Evolutionary conservation across 2,797 vertebrate genomes (phyloP).

Genomic region (Setipinna tenuifilis): DNA sequence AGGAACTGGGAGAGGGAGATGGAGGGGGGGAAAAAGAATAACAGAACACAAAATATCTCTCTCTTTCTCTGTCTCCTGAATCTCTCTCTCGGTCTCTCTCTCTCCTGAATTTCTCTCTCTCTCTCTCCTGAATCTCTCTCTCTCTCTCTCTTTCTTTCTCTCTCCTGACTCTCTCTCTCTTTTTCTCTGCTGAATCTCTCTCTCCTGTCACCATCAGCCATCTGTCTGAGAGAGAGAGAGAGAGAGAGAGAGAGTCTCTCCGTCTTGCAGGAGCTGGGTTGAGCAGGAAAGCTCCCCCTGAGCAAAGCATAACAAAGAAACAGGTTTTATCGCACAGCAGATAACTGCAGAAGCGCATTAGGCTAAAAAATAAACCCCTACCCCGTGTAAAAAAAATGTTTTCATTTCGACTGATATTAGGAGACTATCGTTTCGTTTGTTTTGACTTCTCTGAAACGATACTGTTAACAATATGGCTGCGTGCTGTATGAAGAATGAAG

Average conservation of each 20-base stretch:
- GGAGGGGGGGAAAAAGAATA: neutral
- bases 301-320: neutral
- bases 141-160: no score
- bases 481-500: neutral
- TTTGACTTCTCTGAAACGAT: neutral
- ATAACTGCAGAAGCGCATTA: neutral
- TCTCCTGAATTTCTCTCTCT: no score
- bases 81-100: neutral
- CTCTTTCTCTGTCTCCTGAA: no score
- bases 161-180: no score
- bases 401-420: neutral
- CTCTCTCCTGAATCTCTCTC: neutral
- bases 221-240: neutral
- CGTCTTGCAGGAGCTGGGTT: neutral
- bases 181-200: neutral
- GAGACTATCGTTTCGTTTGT: neutral
- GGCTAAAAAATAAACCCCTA: neutral
- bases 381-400: neutral
- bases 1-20: slow-evolving; percentile 21
- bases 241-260: neutral
- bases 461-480: neutral
- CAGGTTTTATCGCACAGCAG: neutral
- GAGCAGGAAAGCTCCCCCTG: neutral
- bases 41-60: slow-evolving; percentile 18
- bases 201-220: slow-evolving; percentile 16